Evolutionary conservation across 2,888 invertebrate species (phyloP), one percentile per base, ranked within the genome.

Genomic region (Zele albiditarsus): DNA sequence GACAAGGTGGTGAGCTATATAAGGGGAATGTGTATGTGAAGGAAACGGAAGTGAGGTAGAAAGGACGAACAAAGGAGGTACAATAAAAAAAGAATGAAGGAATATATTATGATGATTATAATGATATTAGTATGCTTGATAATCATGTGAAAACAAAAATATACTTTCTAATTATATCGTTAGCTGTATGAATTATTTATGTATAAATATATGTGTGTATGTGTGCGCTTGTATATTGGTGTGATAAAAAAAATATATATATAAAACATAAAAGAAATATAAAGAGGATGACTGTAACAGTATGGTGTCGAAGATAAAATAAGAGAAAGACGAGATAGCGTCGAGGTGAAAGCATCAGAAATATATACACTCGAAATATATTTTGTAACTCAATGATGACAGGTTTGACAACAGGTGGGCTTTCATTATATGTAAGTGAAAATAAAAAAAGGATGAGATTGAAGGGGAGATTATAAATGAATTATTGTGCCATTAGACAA

Each of bases 1-100:
- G 88, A 88, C 67, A 71, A 70, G 58, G 70, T 53, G 53, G 53
- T 53, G n/a, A 20, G 53, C 53, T n/a, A 53, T 53, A 53, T 20
- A 65, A 69, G 70, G 63, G 60, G 42, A 46, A 58, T 25, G 67
- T 53, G 27, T 20, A 38, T 66, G n/a, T 42, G 65, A 70, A 73
- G 73, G 76, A 71, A 73, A 75, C 53, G 65, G 73, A 74, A 78
- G 73, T 62, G 57, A 42, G 58, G 77, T 58, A 38, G 72, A 68
- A 76, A 78, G 74, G 49, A 77, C 73, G 79, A 71, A 68, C 69
- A 46, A 42, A 67, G 53, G 53, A 68, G 68, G 23, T 12, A 25
- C 23, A 42, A 20, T 38, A 69, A 28, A 58, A 58, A 20, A 73
- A 77, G 71, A 75, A 75, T 72, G 71, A 79, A 63, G 71, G 75